phyloP scores from a whole-genome alignment of 2,888 invertebrate species.

The Heliothis peltigera region DNA sequence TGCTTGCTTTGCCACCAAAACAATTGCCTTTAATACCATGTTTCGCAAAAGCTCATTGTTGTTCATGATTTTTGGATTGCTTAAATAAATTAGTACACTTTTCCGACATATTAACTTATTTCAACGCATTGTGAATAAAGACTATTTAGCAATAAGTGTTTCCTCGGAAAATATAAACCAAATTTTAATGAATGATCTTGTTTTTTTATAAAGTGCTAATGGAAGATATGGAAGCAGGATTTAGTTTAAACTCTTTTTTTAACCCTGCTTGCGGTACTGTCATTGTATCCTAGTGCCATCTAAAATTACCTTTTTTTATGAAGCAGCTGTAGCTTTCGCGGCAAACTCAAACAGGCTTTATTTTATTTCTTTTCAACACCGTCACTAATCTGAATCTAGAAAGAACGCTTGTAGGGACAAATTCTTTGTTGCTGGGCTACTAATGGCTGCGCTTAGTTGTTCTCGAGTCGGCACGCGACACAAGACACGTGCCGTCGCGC shows the following conservation, averaged over 20 bases:
- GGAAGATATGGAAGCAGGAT: conserved; percentile 5
- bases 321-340: conserved; percentile 40
- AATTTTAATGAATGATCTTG: no score
- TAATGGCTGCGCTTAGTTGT: conserved; percentile 70
- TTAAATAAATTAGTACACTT: no score
- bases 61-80: no score
- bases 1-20: no score
- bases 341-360: conserved; percentile 46
- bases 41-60: no score
- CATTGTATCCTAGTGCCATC: conserved; percentile 46
- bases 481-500: conserved; percentile 84
- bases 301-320: conserved; percentile 29
- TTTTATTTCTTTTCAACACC: conserved; percentile 63
- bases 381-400: conserved; percentile 66
- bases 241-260: conserved; percentile 14
- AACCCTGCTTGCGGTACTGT: conserved; percentile 21
- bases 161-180: no score
- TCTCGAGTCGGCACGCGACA: conserved; percentile 73
- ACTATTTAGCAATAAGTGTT: no score
- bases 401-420: conserved; percentile 65
- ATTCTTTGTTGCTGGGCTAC: conserved; percentile 69
- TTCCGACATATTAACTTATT: no score
- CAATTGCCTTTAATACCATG: no score
- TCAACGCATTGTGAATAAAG: no score
- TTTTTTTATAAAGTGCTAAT: no score